Evolutionary conservation across 2,797 vertebrate genomes (phyloP).

Genomic region (Hafferia zeledoni): DNA sequence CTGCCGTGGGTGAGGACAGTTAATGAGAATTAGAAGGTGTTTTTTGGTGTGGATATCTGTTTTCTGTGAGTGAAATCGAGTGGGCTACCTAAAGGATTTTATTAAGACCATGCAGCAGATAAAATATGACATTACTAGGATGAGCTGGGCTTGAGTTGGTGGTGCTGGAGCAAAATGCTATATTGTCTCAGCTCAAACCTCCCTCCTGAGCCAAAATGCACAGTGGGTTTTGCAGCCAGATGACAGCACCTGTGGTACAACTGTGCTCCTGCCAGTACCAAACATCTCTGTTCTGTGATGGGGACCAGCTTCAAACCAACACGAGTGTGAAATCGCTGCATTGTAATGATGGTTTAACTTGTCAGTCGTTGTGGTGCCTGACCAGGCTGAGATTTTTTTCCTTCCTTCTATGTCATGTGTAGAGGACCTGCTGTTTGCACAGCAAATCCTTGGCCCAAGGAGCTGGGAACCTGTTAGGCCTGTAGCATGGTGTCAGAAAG

Average conservation of each 20-base stretch:
- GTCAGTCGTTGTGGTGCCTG: neutral
- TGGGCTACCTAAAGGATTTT: neutral
- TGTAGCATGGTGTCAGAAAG: neutral
- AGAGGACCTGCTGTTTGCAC: neutral
- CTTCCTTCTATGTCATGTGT: neutral
- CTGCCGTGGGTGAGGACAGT: neutral
- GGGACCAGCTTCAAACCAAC: neutral
- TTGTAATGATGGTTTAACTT: neutral
- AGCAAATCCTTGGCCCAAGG: neutral
- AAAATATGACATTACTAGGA: neutral
- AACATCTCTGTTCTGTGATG: neutral
- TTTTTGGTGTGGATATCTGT: neutral
- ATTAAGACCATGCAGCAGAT: neutral
- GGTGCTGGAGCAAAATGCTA: neutral
- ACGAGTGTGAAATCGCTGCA: accelerated
- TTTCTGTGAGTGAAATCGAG: neutral
- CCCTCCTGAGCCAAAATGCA: neutral
- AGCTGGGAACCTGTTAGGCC: neutral
- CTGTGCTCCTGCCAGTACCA: neutral
- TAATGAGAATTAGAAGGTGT: neutral
- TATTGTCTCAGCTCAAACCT: neutral
- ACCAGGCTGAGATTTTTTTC: neutral
- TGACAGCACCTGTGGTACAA: neutral
- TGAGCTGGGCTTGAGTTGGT: neutral
- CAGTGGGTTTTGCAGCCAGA: neutral